Evolutionary conservation across 2,888 invertebrate species (phyloP), one percentile per base, ranked within the genome.

Genomic region (Erebia aethiops): DNA sequence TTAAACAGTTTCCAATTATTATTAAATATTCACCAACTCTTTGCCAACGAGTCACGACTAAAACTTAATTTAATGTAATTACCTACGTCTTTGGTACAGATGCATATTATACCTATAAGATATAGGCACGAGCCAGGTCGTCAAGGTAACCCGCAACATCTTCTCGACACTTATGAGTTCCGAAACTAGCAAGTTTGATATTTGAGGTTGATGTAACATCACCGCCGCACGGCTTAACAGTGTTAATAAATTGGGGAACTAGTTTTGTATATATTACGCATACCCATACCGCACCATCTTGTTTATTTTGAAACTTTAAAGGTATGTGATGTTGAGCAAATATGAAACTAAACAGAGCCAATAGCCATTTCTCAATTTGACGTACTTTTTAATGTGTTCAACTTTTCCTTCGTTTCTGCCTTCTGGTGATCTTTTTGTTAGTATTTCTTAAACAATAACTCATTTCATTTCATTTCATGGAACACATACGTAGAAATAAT

Each of bases 101-200:
- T 63, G 69, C 58, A 65, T 68, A 49, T 62, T 1, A 35, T 35
- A n/a, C n/a, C n/a, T n/a, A 64, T 46, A 2, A 65, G 71, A 69
- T 62, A 69, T 62, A 69, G 26, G 57, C 58, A 64, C 62, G 52
- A 49, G 62, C 18, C 52, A 68, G 58, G 41, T 69, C 70, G 71
- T 76, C 72, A 71, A 74, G 76, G 71, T 74, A 69, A 71, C 61
- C 81, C 80, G 72, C 80, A 78, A 78, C 81, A 77, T 82, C 81
- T 78, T 81, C 82, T 80, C 77, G 81, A 83, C 86, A 83, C 80
- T 81, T 84, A 80, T 78, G 77, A 83, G 80, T 81, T 81, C 74
- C 78, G 76, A 79, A 82, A 81, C 79, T 81, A 70, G 72, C 70
- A 78, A 77, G 73, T 77, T 78, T 70, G 72, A 74, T 76, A 73